These are phyloP conservation scores for Gymnorhina tibicen DNA, from an alignment of 2,113 vertebrate species.

Conservation along the genomic window DNA sequence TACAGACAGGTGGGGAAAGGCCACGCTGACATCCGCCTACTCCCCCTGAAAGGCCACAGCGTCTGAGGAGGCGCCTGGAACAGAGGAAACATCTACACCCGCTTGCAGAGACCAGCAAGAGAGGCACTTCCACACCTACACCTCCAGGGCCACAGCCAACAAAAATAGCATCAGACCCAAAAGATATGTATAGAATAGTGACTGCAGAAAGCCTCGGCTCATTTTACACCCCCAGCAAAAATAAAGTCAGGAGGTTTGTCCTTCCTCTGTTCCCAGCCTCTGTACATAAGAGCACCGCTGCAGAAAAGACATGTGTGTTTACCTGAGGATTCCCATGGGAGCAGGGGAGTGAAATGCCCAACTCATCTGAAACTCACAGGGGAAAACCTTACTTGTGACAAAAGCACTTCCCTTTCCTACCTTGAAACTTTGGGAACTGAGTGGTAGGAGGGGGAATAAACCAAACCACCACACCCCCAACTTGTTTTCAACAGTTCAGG, in stretches of 20 bases:
- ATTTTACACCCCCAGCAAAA: constrained; percentile 51
- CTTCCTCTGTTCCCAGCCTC: neutral
- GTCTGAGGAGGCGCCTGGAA: neutral
- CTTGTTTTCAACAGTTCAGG: neutral
- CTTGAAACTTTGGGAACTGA: neutral
- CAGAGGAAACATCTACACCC: neutral
- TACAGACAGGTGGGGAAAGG: neutral
- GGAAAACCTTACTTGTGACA: neutral
- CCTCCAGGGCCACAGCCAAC: constrained; percentile 32
- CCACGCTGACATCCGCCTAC: neutral
- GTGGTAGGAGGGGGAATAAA: neutral
- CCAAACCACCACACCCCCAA: neutral
- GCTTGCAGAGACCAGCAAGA: neutral
- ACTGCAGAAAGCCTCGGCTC: neutral
- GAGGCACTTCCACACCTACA: constrained; percentile 7
- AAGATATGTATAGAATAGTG: constrained; percentile 51
- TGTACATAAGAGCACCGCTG: neutral
- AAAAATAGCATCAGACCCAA: constrained; percentile 35
- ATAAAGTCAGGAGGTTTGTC: constrained; percentile 48
- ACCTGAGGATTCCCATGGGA: constrained; percentile 15
- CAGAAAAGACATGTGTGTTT: neutral
- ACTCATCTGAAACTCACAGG: neutral
- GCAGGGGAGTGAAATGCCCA: neutral
- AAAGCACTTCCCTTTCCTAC: neutral
- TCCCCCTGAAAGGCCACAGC: neutral